Conservation (phyloP, 2,797 vertebrate species). For the Microhierax caerulescens region DNA sequence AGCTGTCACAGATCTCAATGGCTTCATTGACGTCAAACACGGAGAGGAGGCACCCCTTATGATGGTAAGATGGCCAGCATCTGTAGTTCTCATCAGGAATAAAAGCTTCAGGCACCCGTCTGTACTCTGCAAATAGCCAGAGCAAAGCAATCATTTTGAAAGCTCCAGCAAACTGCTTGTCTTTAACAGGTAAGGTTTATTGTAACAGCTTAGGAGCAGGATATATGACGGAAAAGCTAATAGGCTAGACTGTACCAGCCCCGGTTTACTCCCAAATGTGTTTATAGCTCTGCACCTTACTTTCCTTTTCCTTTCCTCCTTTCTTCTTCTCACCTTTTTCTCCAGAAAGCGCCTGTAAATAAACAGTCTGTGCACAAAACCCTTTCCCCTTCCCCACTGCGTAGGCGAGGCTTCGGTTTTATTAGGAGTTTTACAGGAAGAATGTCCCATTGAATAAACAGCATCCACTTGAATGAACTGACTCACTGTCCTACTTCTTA, state of each 20-base stretch:
- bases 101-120: conserved; percentile 70
- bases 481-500: conserved; percentile 53
- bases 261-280: background rate
- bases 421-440: conserved; percentile 52
- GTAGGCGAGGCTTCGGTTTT: conserved; percentile 13
- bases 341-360: conserved; percentile 3
- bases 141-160: background rate
- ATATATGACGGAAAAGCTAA: background rate
- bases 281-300: conserved; percentile 41
- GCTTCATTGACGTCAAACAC: conserved; percentile 83
- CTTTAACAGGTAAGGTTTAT: conserved; percentile 6
- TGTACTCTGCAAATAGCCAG: conserved; percentile 78
- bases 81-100: conserved; percentile 83
- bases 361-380: conserved; percentile 43
- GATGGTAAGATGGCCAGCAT: conserved; percentile 90
- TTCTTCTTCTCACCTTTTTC: conserved; percentile 32
- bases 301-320: conserved; percentile 35
- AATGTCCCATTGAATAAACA: conserved; percentile 61
- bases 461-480: conserved; percentile 64
- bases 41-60: conserved; percentile 85
- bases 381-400: background rate
- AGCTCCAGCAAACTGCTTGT: background rate
- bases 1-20: conserved; percentile 83
- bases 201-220: background rate
- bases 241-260: background rate